Percentiles rank a stretch among this genome's conserved stretches.
phyloP scores from a whole-genome alignment of 2,888 invertebrate genomes.

The Agonopterix arenella region DNA sequence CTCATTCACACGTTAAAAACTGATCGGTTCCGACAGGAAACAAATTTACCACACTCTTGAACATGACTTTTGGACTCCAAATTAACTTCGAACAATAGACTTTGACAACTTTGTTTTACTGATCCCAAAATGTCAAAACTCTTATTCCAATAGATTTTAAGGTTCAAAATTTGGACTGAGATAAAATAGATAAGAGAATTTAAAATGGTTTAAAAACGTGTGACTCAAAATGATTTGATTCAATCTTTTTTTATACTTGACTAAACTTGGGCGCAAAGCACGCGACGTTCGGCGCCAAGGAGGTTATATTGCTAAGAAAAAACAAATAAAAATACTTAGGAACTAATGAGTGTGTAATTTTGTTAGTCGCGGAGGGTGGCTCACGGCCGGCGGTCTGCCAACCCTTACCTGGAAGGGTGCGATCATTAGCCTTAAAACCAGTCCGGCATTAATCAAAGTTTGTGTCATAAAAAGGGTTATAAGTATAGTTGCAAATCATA shows the following conservation, averaged over 20 bases:
- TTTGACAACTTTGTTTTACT: neutral
- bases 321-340: constrained; percentile 56
- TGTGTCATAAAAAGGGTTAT: constrained; percentile 5
- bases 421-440: constrained; percentile 36
- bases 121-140: neutral
- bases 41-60: constrained; percentile 26
- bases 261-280: constrained; percentile 15
- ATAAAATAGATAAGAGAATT: neutral
- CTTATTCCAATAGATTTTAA: no score
- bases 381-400: constrained; percentile 53
- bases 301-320: constrained; percentile 34
- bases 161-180: neutral
- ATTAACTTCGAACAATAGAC: constrained; percentile 16
- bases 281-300: constrained; percentile 27
- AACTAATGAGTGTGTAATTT: constrained; percentile 72
- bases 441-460: constrained; percentile 45
- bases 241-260: neutral
- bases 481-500: no score
- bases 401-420: constrained; percentile 51
- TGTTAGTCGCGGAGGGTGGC: constrained; percentile 61
- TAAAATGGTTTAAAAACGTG: constrained; percentile 3
- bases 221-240: constrained; percentile 9
- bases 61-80: constrained; percentile 24
- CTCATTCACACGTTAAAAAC: constrained; percentile 3
- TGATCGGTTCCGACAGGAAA: constrained; percentile 22